Evolutionary conservation across 2,888 invertebrate species (phyloP), one percentile per base, ranked within the genome.

Genomic region (Lasioglossum oenotherae): DNA sequence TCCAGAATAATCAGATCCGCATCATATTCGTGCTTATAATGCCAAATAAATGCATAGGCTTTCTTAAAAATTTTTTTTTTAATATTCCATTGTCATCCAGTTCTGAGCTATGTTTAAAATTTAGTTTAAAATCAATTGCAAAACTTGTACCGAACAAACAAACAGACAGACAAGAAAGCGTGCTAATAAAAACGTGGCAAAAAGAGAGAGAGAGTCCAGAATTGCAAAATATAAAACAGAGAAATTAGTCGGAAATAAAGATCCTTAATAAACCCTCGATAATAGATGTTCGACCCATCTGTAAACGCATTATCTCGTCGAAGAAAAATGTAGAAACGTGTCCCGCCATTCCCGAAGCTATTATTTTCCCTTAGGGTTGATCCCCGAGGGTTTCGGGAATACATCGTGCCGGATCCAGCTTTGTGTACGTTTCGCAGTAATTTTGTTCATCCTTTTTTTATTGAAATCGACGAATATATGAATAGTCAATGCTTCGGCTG

Each of bases 391-490:
- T 71, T 71, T 19, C 41, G 71, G 19, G 35, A 74, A 74, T 35
- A 74, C 35, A 74, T 74, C 10, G 8, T 57, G 49, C n/a, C 38
- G 38, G 38, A n/a, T n/a, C 23, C 16, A 35, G 67, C n/a, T 69
- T 77, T 46, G 35, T 46, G 67, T 49, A 69, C 49, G 19, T 19
- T 3, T 53, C 41, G 2, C 71, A 49, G 64, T 53, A 78, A 78
- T 78, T 53, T 44, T 27, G 19, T n/a, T 49, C n/a, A 69, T 31
- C 16, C 53, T 27, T 57, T 60, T 16, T 72, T 57, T 10, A 44
- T 64, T 31, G 46, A 31, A 72, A 79, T 49, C 64, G 23, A 31
- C 23, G 79, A 81, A 81, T 81, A 81, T 23, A 81, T 81, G 81
- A 81, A 81, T 81, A 79, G 57, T 23, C 44, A 79, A 72, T 19